These are phyloP conservation scores for Charina bottae DNA, from an alignment of 2,113 vertebrate genomes.

Conservation along the genomic window DNA sequence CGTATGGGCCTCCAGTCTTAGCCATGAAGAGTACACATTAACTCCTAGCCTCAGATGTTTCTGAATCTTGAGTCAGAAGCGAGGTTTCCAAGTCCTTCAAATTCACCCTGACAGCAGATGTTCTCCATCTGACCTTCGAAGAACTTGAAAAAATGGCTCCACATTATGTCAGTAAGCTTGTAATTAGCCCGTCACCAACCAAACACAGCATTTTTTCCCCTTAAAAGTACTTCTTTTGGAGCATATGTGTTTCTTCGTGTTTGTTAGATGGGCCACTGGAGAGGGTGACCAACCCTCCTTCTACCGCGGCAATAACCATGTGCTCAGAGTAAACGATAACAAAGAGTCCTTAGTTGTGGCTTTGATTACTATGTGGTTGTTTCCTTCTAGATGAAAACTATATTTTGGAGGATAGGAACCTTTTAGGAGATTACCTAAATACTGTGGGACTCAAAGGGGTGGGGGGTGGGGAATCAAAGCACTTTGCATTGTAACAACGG, in stretches of 20 bases:
- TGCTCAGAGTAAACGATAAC: neutral
- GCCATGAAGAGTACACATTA: neutral
- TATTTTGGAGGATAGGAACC: neutral
- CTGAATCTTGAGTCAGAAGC: neutral
- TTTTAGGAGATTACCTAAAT: constrained; percentile 14
- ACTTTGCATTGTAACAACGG: neutral
- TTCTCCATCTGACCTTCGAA: neutral
- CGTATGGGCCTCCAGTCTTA: neutral
- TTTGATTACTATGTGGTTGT: neutral
- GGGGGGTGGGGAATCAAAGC: constrained; percentile 8
- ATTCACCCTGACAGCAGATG: neutral
- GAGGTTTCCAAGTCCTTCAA: neutral
- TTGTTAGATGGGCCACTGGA: neutral
- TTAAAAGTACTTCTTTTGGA: neutral
- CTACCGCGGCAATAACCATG: neutral
- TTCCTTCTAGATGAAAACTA: constrained; percentile 3
- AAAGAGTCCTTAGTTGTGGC: constrained; percentile 10
- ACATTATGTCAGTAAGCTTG: neutral
- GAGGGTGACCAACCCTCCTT: neutral
- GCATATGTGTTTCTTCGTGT: neutral
- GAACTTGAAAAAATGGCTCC: neutral
- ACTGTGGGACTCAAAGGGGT: neutral
- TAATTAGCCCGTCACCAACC: neutral
- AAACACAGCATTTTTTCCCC: neutral
- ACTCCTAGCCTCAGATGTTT: neutral